phyloP scores from a whole-genome alignment of 2,797 vertebrate species.

The Australoheros facetus region DNA sequence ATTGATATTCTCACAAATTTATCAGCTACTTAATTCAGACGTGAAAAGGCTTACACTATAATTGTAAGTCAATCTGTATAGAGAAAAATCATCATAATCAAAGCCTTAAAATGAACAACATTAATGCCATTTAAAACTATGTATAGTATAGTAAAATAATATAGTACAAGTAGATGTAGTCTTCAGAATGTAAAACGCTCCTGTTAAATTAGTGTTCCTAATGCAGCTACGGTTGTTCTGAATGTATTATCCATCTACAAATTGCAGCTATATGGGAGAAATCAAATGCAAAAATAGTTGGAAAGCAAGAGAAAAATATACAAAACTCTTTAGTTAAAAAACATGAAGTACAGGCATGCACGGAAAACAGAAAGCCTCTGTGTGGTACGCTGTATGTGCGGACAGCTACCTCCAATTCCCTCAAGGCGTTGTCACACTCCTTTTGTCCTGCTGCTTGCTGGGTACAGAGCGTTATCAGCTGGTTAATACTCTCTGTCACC shows the following conservation, averaged over 20 bases:
- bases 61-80: conserved; percentile 26
- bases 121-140: conserved; percentile 8
- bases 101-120: conserved; percentile 10
- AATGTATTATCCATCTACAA: conserved; percentile 11
- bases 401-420: conserved; percentile 92
- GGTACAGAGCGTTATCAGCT: conserved; percentile 96
- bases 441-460: conserved; percentile 98
- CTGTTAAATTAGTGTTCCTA: background rate
- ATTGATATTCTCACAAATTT: background rate
- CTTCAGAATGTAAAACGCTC: conserved; percentile 19
- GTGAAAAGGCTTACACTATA: conserved; percentile 11
- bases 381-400: conserved; percentile 26
- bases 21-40: conserved; percentile 28
- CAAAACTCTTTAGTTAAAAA: background rate
- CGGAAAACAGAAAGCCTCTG: conserved; percentile 14
- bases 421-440: conserved; percentile 96
- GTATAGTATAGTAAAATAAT: background rate
- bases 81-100: conserved; percentile 13
- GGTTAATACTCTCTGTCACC: conserved; percentile 98
- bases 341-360: conserved; percentile 10
- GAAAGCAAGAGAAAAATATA: background rate
- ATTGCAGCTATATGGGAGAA: background rate
- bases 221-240: background rate
- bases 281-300: conserved; percentile 9
- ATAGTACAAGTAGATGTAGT: background rate